These are phyloP conservation scores for Orchesellides sinensis DNA, from an alignment of 2,888 invertebrate species.

Conservation along the genomic window DNA sequence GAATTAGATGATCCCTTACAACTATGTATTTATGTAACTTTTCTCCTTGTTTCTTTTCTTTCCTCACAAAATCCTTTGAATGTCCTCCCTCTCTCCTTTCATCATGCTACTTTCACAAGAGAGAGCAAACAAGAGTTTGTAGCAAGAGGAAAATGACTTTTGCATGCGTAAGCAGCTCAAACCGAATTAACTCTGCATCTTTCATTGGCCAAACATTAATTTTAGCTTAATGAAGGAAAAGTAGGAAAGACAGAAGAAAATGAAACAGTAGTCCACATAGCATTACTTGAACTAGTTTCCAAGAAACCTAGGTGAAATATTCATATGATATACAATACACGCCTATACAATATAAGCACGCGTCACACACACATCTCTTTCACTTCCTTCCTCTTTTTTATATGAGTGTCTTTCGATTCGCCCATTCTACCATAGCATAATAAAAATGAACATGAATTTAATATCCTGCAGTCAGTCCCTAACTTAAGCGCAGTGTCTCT, in stretches of 20 bases:
- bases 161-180: slow-evolving; percentile 25
- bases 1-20: too few relatives aligned
- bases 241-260: slow-evolving; percentile 3
- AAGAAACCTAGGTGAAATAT: slow-evolving; percentile 13
- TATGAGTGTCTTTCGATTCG: too few relatives aligned
- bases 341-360: too few relatives aligned
- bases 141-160: neutral
- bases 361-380: slow-evolving; percentile 2
- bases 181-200: slow-evolving; percentile 41
- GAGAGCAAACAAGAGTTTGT: neutral
- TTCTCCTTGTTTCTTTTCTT: too few relatives aligned
- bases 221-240: slow-evolving; percentile 29
- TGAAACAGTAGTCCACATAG: too few relatives aligned
- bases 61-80: too few relatives aligned
- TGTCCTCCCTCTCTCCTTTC: slow-evolving; percentile 19
- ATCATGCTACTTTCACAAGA: neutral
- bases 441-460: too few relatives aligned
- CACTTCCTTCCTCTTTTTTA: neutral
- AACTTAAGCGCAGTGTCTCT: slow-evolving; percentile 11
- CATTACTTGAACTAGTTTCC: too few relatives aligned
- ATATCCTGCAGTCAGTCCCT: too few relatives aligned
- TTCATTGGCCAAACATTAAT: slow-evolving; percentile 48
- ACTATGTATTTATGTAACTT: too few relatives aligned
- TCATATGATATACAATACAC: slow-evolving; percentile 7
- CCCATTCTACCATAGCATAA: too few relatives aligned